Conservation (phyloP, 2,888 invertebrate species). For the Oligia strigilis region DNA sequence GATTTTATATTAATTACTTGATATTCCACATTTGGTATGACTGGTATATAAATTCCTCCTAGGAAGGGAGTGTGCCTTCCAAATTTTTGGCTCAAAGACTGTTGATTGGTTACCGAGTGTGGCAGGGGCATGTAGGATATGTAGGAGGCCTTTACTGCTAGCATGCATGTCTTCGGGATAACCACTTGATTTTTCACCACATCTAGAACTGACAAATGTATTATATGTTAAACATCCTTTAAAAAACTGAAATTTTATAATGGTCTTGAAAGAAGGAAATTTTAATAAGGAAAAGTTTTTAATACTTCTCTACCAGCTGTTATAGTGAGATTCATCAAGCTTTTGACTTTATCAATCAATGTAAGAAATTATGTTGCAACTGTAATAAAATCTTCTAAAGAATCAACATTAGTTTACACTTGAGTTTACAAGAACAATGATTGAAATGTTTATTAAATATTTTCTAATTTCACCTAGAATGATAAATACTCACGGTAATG, state of each 20-base stretch:
- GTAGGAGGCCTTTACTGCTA: constrained; percentile 77
- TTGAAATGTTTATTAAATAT: background rate
- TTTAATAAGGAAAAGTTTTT: background rate
- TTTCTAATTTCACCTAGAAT: background rate
- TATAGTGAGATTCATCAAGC: background rate
- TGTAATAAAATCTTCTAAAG: background rate
- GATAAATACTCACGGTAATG: constrained; percentile 81
- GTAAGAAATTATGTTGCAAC: background rate
- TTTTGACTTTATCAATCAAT: background rate
- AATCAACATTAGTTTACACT: background rate
- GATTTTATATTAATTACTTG: constrained; percentile 79
- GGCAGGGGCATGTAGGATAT: constrained; percentile 81
- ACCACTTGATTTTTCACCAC: constrained; percentile 76
- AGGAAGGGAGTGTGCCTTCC: constrained; percentile 72
- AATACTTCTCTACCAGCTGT: background rate
- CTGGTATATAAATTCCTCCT: constrained; percentile 84
- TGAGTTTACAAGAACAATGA: constrained; percentile 1
- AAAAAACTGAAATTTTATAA: background rate
- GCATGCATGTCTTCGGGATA: constrained; percentile 82
- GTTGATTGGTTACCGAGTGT: constrained; percentile 75
- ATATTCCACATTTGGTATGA: constrained; percentile 83
- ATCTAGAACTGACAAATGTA: constrained; percentile 82
- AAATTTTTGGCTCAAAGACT: constrained; percentile 72
- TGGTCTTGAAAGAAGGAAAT: background rate
- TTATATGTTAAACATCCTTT: background rate